Conservation (phyloP, 2,888 invertebrate species). For the Eupsilia transversa region DNA sequence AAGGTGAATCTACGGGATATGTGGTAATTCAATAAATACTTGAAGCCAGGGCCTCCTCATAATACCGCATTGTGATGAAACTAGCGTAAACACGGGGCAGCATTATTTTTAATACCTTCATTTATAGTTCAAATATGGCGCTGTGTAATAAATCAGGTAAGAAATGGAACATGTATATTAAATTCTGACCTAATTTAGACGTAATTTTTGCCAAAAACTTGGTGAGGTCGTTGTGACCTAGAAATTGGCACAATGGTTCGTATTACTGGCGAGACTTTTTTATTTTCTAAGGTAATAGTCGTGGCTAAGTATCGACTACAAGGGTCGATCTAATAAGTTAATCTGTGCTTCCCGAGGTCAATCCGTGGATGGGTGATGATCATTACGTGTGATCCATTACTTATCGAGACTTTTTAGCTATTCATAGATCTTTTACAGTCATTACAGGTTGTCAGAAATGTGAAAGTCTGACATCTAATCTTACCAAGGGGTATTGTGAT, state of each 20-base stretch:
- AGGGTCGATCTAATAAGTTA: not conserved
- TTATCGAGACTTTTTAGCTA: too few relatives aligned
- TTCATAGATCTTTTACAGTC: not conserved
- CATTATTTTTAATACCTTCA: conserved; percentile 57
- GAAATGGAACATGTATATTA: conserved; percentile 51
- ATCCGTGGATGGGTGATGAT: not conserved
- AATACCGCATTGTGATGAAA: conserved; percentile 26
- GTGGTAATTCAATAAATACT: not conserved
- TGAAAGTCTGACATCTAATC: too few relatives aligned
- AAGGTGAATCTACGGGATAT: not conserved
- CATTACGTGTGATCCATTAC: not conserved
- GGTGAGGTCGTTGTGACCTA: not conserved
- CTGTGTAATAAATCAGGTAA: conserved; percentile 47
- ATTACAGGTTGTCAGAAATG: not conserved
- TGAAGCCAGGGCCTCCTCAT: not conserved
- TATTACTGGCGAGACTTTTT: not conserved
- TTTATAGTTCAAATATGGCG: conserved; percentile 56
- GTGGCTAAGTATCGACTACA: not conserved
- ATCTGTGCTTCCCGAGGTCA: not conserved
- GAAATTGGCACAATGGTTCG: not conserved
- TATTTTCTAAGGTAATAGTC: not conserved
- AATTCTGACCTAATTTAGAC: conserved; percentile 56
- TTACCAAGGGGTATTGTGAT: too few relatives aligned
- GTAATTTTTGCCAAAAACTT: conserved; percentile 20
- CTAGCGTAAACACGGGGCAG: conserved; percentile 28